Conservation (phyloP, 2,888 invertebrate species). For the Acanthosepion lycidas region DNA sequence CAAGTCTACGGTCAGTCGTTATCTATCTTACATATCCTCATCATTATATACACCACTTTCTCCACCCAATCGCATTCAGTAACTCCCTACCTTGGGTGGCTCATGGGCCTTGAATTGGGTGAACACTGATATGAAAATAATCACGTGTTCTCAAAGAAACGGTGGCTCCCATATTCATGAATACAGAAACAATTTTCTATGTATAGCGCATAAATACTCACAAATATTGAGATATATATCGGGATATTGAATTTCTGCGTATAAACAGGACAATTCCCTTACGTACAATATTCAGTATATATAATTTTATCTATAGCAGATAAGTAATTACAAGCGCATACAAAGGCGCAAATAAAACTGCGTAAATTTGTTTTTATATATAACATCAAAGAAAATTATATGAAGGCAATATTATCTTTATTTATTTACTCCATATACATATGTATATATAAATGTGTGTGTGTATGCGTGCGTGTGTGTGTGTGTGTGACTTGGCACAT, state of each 20-base stretch:
- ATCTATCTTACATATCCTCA: too few relatives aligned
- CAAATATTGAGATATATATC: not conserved
- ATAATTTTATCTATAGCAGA: not conserved
- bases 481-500: not conserved
- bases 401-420: constrained; percentile 13
- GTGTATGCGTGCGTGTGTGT: not conserved
- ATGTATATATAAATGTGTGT: not conserved
- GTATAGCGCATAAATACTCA: not conserved
- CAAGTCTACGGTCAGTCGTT: too few relatives aligned
- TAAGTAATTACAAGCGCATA: constrained; percentile 20
- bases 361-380: constrained; percentile 10
- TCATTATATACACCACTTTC: not conserved
- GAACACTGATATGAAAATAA: too few relatives aligned
- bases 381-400: constrained; percentile 1
- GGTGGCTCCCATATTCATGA: not conserved
- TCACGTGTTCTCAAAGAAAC: not conserved
- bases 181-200: not conserved
- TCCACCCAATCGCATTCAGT: too few relatives aligned
- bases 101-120: too few relatives aligned
- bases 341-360: constrained; percentile 23
- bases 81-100: too few relatives aligned
- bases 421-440: not conserved
- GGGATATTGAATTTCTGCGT: not conserved
- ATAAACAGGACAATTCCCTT: not conserved
- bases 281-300: constrained; percentile 18